Evolutionary conservation across 2,797 vertebrate species (phyloP), one percentile per base, ranked within the genome.

Genomic region (Chaetophractus vellerosus): DNA sequence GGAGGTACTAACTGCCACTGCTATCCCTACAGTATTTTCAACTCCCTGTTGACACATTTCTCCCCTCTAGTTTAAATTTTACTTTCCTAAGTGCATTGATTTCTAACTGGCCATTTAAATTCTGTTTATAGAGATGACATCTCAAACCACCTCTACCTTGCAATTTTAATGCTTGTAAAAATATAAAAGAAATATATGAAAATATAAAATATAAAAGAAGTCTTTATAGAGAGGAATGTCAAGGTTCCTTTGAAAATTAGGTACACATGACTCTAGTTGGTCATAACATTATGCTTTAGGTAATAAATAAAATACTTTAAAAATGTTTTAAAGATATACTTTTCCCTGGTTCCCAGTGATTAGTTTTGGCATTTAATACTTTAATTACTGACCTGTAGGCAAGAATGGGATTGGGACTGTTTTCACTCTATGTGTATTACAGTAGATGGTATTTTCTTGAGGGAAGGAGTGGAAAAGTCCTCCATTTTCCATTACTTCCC

Each of bases 201-300:
- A 38, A 38, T 38, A 38, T 38, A 93, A 95, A 63, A 55, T 74
- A n/a, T 63, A 57, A 74, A 84, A 14, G 48, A 41, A 93, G 33
- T 28, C 41, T 93, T 72, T 68, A 80, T 83, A 80, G 57, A 93
- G 82, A 18, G 41, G 21, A 57, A 72, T 68, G 28, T 76, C 61
- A 36, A 41, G 6, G 12, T 81, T 90, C 11, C 57, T 7, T 24
- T 63, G 48, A 61, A 61, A 90, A 59, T 36, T 15, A 72, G 28
- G 10, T 57, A 36, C 57, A 12, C 9, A 24, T 36, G 48, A 74
- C 33, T 24, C 21, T 1, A 19, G 10, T 55, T 85, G 41, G 21
- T 93, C 50, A 33, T 79, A 84, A 91, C 88, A 68, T 41, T 76
- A n/a, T 93, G 33, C 50, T 88, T 69, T 95, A 83, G 50, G 15